Evolutionary conservation across 2,888 invertebrate genomes (phyloP), one percentile per base, ranked within the genome.

Genomic region (Ophion ellenae): DNA sequence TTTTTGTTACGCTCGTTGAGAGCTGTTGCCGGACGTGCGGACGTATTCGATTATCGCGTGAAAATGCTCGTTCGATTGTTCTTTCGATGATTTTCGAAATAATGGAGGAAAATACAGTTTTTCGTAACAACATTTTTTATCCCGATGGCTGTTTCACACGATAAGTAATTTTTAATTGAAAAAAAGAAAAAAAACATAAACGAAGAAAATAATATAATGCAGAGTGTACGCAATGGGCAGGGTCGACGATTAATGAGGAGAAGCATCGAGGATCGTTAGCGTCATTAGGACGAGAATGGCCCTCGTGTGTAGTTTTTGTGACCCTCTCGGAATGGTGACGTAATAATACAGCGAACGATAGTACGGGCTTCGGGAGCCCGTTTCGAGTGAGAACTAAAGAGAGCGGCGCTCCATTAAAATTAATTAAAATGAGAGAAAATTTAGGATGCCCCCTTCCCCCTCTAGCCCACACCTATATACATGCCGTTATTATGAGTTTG

Each of bases 351-450:
- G 64, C 57, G 59, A 81, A 70, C 47, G 69, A 71, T 71, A 66
- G 28, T 20, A 70, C 45, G 61, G 40, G 17, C 6, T 57, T 2
- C 45, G 32, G 69, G 28, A 59, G 67, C 40, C 20, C 4, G n/a
- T 14, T 75, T 47, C 47, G 24, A 24, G 40, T 74, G 74, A 67
- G 74, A 80, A 71, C 59, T 40, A 14, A 45, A 78, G 47, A 57
- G 59, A 7, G 66, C 45, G 75, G 61, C 20, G 4, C 73, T 45
- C 71, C 67, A 81, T 83, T 80, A 77, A 83, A 77, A 83, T 83
- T 83, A 86, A 86, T 83, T 80, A 71, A 83, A 83, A 74, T 66
- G 61, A 57, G 75, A 85, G 75, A 83, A 81, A 80, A 80, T 77
- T 83, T 17, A 40, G 57, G 63, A 73, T 45, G 47, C 14, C 14